phyloP scores from a whole-genome alignment of 2,888 invertebrate species.

The Leptarthrus brevirostris region DNA sequence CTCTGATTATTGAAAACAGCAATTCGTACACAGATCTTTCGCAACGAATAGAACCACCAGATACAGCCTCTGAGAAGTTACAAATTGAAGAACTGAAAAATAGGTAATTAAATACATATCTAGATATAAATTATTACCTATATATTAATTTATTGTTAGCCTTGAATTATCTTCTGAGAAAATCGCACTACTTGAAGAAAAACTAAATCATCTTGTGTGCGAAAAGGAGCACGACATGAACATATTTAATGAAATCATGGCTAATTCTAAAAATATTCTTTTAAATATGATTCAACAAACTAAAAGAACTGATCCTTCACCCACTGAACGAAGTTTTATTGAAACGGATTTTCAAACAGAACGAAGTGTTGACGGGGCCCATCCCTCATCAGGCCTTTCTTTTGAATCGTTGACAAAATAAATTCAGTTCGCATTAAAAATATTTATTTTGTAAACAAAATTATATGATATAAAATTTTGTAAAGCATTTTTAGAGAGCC shows the following conservation, averaged over 20 bases:
- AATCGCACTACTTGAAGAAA: slow-evolving; percentile 62
- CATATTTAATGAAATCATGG: slow-evolving; percentile 62
- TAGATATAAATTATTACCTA: background rate
- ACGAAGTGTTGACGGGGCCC: background rate
- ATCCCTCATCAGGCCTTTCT: background rate
- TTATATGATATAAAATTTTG: too few relatives aligned
- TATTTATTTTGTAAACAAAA: too few relatives aligned
- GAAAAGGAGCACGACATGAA: slow-evolving; percentile 63
- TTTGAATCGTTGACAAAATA: background rate
- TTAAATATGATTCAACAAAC: slow-evolving; percentile 57
- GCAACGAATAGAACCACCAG: background rate
- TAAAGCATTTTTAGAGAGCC: too few relatives aligned
- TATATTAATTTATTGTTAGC: slow-evolving; percentile 54
- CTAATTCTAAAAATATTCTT: slow-evolving; percentile 62
- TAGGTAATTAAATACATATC: slow-evolving; percentile 56
- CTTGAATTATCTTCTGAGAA: slow-evolving; percentile 63
- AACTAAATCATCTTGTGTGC: slow-evolving; percentile 59
- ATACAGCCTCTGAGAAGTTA: slow-evolving; percentile 7
- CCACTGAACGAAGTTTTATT: background rate
- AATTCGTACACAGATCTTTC: slow-evolving; percentile 49
- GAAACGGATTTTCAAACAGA: background rate
- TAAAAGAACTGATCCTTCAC: background rate
- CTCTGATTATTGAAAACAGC: slow-evolving; percentile 63
- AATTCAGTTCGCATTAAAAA: too few relatives aligned
- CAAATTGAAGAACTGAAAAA: slow-evolving; percentile 59